Percentiles rank a stretch among this genome's conserved stretches.
Conservation (phyloP, 2,113 vertebrate species). For the Guaruba guarouba region DNA sequence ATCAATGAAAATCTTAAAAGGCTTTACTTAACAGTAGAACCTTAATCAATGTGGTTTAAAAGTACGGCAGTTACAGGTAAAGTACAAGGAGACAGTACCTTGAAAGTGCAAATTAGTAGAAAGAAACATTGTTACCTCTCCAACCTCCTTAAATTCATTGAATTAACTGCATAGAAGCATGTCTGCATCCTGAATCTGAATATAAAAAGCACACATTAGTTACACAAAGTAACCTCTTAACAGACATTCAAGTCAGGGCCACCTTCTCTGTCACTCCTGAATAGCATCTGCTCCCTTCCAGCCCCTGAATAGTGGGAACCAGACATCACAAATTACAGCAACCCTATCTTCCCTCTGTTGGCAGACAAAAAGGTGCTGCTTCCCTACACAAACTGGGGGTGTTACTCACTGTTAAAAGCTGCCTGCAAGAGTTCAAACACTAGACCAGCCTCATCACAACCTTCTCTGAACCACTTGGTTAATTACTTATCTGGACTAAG, state of each 20-base stretch:
- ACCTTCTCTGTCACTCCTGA: background rate
- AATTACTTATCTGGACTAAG: background rate
- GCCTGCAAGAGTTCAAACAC: background rate
- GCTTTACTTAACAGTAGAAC: slow-evolving; percentile 62
- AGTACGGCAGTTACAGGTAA: background rate
- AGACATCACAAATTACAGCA: background rate
- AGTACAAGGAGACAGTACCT: slow-evolving; percentile 40
- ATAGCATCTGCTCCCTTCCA: background rate
- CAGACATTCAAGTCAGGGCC: background rate
- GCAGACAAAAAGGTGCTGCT: background rate
- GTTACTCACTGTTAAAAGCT: background rate
- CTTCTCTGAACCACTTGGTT: background rate
- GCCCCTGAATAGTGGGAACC: background rate
- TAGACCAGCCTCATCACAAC: background rate
- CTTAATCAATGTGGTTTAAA: slow-evolving; percentile 65
- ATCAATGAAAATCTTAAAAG: slow-evolving; percentile 61
- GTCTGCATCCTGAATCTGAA: background rate
- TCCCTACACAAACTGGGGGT: background rate
- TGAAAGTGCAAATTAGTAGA: slow-evolving; percentile 59
- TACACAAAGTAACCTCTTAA: background rate
- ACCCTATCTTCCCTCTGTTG: background rate
- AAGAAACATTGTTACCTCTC: slow-evolving; percentile 53
- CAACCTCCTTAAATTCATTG: background rate
- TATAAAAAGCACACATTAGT: background rate
- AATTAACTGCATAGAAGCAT: background rate